These are phyloP conservation scores for Tipula confusa DNA, from an alignment of 2,888 invertebrate species.

Conservation along the genomic window DNA sequence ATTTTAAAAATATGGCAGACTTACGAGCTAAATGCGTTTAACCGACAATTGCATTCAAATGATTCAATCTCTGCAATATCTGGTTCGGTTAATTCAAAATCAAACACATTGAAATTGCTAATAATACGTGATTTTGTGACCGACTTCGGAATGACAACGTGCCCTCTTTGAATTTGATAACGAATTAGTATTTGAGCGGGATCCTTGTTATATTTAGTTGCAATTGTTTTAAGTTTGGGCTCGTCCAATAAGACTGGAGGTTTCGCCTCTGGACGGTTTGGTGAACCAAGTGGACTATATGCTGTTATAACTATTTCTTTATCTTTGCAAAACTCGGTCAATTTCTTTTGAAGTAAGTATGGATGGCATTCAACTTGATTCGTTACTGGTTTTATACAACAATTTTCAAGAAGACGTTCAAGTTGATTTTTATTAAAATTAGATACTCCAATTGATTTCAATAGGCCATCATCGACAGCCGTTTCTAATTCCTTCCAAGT, in stretches of 20 bases:
- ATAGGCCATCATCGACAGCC: conserved; percentile 60
- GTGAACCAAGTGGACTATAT: conserved; percentile 82
- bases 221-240: conserved; percentile 56
- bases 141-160: conserved; percentile 78
- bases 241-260: conserved; percentile 70
- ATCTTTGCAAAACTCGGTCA: conserved; percentile 65
- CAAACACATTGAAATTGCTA: conserved; percentile 68
- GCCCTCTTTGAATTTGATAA: conserved; percentile 64
- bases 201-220: conserved; percentile 59
- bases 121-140: conserved; percentile 66
- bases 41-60: conserved; percentile 67
- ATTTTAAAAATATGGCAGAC: conserved; percentile 41
- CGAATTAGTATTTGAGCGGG: conserved; percentile 63
- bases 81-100: conserved; percentile 65
- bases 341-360: conserved; percentile 65
- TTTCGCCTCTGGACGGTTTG: conserved; percentile 77
- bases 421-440: conserved; percentile 78
- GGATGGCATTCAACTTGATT: conserved; percentile 79
- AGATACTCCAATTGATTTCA: conserved; percentile 63
- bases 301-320: conserved; percentile 67
- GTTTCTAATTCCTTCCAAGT: conserved; percentile 73
- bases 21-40: conserved; percentile 61
- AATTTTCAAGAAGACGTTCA: conserved; percentile 57
- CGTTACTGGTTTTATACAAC: conserved; percentile 60
- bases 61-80: conserved; percentile 63